phyloP scores from a whole-genome alignment of 2,113 vertebrate genomes.

The Dascyllus trimaculatus region DNA sequence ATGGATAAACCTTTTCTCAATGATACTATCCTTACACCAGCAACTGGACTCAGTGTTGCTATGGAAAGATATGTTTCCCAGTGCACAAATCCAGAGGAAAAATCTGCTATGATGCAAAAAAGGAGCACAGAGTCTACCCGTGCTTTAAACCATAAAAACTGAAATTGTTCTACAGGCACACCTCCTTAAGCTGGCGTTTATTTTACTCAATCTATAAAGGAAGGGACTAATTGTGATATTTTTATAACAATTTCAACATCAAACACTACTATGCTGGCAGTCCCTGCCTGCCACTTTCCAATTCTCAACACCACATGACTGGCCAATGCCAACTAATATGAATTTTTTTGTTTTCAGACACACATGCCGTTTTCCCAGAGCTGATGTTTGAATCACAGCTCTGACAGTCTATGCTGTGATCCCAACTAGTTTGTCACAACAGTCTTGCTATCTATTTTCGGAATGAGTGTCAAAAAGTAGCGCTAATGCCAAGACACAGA shows the following conservation, averaged over 20 bases:
- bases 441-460: slow-evolving; percentile 57
- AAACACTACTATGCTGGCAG: slow-evolving; percentile 4
- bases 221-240: background rate
- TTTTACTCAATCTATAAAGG: background rate
- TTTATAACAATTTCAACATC: slow-evolving; percentile 9
- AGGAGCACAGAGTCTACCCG: too few species aligned
- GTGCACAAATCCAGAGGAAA: background rate
- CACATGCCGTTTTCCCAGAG: slow-evolving; percentile 56
- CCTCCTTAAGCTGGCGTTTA: background rate
- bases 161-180: background rate
- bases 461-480: slow-evolving; percentile 52
- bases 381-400: slow-evolving; percentile 68
- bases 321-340: slow-evolving; percentile 21
- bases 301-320: slow-evolving; percentile 21
- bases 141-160: too few species aligned
- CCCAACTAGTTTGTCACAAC: slow-evolving; percentile 61
- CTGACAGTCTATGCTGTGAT: slow-evolving; percentile 48
- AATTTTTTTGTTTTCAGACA: slow-evolving; percentile 45
- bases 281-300: background rate
- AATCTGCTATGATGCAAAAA: background rate
- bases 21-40: slow-evolving; percentile 12
- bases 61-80: background rate
- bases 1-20: slow-evolving; percentile 55
- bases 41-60: background rate
- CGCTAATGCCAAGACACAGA: slow-evolving; percentile 28